Percentiles rank a stretch among this genome's conserved stretches.
Evolutionary conservation across 2,113 vertebrate genomes (phyloP).

Genomic region (Neotragus moschatus): DNA sequence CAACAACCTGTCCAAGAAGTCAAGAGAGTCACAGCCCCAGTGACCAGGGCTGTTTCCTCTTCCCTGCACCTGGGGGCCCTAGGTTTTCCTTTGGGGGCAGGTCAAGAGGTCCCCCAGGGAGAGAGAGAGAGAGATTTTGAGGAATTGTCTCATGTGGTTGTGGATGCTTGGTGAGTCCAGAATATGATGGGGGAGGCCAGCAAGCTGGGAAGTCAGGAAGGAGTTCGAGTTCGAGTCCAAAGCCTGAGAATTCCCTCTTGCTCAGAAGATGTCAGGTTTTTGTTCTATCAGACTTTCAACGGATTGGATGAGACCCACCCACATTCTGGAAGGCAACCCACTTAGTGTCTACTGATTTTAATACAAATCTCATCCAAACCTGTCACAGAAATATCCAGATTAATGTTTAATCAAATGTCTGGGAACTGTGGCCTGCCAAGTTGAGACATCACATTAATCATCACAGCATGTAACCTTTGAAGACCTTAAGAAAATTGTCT

Average conservation of each 20-base stretch:
- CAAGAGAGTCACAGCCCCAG: background rate
- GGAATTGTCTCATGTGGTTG: background rate
- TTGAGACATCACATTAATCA: background rate
- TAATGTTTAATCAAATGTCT: background rate
- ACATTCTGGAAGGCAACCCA: background rate
- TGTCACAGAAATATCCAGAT: background rate
- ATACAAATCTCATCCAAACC: background rate
- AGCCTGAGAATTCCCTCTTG: background rate
- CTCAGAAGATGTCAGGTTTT: background rate
- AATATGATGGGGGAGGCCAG: background rate
- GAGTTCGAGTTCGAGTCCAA: background rate
- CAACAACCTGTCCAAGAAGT: background rate
- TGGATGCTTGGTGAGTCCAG: background rate
- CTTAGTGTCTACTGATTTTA: background rate
- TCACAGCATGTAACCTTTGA: background rate
- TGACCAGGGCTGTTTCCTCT: background rate
- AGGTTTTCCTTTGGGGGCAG: background rate
- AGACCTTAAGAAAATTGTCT: background rate
- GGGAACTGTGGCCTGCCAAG: background rate
- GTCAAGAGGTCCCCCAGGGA: background rate
- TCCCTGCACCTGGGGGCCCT: background rate
- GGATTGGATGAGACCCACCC: background rate
- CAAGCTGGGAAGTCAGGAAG: background rate
- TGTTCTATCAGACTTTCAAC: background rate
- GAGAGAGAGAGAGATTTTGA: background rate